phyloP scores from a whole-genome alignment of 2,888 invertebrate genomes.

The Carabus problematicus region DNA sequence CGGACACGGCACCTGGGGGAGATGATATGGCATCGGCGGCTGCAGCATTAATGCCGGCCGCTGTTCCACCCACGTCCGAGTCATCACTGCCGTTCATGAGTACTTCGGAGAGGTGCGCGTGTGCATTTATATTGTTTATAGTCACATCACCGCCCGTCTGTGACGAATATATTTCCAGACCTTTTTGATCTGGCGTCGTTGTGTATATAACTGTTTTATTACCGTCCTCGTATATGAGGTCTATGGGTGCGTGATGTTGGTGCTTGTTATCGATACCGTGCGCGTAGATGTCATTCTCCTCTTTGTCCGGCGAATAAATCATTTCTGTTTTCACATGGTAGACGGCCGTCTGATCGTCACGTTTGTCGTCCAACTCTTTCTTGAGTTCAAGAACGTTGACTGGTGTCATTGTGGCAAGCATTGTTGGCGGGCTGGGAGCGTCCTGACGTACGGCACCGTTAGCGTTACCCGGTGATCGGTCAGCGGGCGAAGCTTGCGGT shows the following conservation, averaged over 20 bases:
- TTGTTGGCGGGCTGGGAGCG: constrained; percentile 73
- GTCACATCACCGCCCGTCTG: constrained; percentile 61
- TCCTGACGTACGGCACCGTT: constrained; percentile 54
- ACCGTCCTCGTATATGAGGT: constrained; percentile 83
- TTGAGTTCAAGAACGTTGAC: constrained; percentile 81
- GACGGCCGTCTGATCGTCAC: constrained; percentile 67
- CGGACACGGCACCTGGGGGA: constrained; percentile 59
- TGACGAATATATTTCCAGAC: constrained; percentile 79
- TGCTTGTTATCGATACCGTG: constrained; percentile 34
- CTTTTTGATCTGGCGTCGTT: constrained; percentile 78
- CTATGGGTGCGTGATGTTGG: constrained; percentile 70
- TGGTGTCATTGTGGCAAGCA: constrained; percentile 87
- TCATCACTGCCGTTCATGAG: constrained; percentile 61
- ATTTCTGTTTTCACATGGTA: constrained; percentile 67
- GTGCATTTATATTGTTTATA: constrained; percentile 59
- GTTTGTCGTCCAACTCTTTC: constrained; percentile 69
- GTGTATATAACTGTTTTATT: constrained; percentile 86
- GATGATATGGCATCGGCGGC: constrained; percentile 59
- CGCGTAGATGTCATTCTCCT: constrained; percentile 56
- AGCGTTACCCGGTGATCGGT: constrained; percentile 55
- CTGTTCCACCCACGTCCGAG: constrained; percentile 63
- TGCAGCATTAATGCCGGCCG: constrained; percentile 63
- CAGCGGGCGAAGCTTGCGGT: constrained; percentile 62
- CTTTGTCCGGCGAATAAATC: constrained; percentile 60
- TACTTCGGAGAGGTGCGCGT: constrained; percentile 62